Evolutionary conservation across 2,888 invertebrate genomes (phyloP).

Genomic region (Disparrhopalites patrizii): DNA sequence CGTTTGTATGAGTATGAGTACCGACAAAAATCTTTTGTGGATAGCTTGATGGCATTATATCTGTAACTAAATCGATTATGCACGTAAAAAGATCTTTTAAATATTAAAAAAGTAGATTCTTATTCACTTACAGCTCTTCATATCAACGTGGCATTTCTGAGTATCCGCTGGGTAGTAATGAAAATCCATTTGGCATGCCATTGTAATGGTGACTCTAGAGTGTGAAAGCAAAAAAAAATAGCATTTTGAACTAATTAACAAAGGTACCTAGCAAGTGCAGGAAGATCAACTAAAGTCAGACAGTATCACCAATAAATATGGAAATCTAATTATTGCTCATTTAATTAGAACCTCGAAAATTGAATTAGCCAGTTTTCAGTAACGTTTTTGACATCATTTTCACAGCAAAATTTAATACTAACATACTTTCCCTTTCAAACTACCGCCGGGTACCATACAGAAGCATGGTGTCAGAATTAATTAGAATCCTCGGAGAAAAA

Average conservation of each 20-base stretch:
- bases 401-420: too few species aligned
- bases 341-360: neutral
- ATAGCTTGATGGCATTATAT: too few species aligned
- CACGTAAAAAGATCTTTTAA: neutral
- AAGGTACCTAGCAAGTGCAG: too few species aligned
- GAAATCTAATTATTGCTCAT: neutral
- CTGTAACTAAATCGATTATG: neutral
- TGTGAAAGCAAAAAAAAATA: neutral
- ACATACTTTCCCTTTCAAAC: too few species aligned
- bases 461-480: too few species aligned
- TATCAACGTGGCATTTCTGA: conserved; percentile 48
- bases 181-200: conserved; percentile 49
- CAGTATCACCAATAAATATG: neutral
- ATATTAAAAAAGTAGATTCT: neutral
- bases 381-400: neutral
- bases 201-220: conserved; percentile 47
- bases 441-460: too few species aligned
- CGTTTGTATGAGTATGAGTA: too few species aligned
- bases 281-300: neutral
- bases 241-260: too few species aligned
- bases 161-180: conserved; percentile 48
- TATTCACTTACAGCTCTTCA: conserved; percentile 48
- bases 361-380: neutral
- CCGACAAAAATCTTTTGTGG: too few species aligned
- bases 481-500: too few species aligned